Evolutionary conservation across 2,113 vertebrate species (phyloP), one percentile per base, ranked within the genome.

Genomic region (Garra rufa): DNA sequence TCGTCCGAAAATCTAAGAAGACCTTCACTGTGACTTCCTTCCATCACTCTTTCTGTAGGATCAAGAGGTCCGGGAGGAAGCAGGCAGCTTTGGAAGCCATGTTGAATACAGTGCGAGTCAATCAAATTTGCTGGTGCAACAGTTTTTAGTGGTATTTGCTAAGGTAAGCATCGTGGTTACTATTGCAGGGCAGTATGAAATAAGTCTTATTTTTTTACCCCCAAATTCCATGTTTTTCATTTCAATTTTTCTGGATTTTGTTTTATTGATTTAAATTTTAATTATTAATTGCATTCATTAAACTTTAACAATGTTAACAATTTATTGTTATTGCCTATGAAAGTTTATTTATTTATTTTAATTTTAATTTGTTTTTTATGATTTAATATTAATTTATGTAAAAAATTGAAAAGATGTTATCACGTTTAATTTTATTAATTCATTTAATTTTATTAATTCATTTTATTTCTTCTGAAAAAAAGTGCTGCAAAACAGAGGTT

Each of bases 21-120:
- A 76, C 26, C 82, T 67, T 87, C 44, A 4, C 26, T 34, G 71
- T 6, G 5, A 80, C 52, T 30, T 85, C 50, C 34, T 26, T 55
- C 74, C 19, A 6, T 52, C 79, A 55, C 34, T 63, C 43, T 52
- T 61, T 44, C 69, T 63, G 41, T 13, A 11, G 26, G 41, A 75
- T 48, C 17, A n/a, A 46, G 26, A 59, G 30, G 19, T 61, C 46
- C n/a, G 41, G 26, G 46, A 52, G 26, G 30, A 26, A 44, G 55
- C 59, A 26, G 14, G 44, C 41, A 43, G 41, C 1, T 30, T 59
- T 44, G 69, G 15, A 75, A 75, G 70, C 38, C 75, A 52, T 28
- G 63, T 28, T 87, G 52, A 81, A 74, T 67, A 21, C 2, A 6
- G 67, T 9, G 9, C 21, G 21, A 38, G 28, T 63, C 24, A 75